phyloP scores from a whole-genome alignment of 2,797 vertebrate species.

The Gallinago stenura region DNA sequence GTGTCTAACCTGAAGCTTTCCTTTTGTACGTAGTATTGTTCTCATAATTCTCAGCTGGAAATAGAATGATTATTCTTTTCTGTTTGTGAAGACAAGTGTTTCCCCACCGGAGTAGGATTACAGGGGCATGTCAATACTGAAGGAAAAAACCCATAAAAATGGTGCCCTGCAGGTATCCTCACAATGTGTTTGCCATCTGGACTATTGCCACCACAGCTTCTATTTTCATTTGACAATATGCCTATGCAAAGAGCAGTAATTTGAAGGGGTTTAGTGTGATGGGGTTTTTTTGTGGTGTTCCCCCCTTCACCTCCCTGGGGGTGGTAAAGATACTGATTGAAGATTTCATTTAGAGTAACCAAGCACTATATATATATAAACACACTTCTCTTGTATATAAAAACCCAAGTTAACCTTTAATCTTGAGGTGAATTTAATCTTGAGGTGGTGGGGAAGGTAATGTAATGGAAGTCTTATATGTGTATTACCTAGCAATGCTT shows the following conservation, averaged over 20 bases:
- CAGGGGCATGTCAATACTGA: background rate
- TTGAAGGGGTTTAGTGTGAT: background rate
- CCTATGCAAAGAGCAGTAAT: background rate
- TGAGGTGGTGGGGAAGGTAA: background rate
- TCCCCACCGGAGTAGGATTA: background rate
- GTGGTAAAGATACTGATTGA: background rate
- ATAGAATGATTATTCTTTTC: background rate
- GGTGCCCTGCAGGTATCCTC: background rate
- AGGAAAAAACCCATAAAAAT: background rate
- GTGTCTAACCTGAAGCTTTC: background rate
- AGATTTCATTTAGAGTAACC: background rate
- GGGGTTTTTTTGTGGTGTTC: background rate
- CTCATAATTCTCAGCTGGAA: background rate
- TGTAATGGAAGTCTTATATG: background rate
- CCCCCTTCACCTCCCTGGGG: rapidly evolving
- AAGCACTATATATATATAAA: background rate
- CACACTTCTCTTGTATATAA: background rate
- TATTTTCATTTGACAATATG: background rate
- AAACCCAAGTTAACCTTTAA: background rate
- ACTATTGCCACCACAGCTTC: background rate
- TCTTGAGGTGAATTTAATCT: background rate
- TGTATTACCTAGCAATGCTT: background rate
- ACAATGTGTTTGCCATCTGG: background rate
- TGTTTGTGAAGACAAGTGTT: background rate
- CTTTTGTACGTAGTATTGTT: background rate